Conservation (phyloP, 1,140 invertebrate species). For the Drosophila carrolli region DNA sequence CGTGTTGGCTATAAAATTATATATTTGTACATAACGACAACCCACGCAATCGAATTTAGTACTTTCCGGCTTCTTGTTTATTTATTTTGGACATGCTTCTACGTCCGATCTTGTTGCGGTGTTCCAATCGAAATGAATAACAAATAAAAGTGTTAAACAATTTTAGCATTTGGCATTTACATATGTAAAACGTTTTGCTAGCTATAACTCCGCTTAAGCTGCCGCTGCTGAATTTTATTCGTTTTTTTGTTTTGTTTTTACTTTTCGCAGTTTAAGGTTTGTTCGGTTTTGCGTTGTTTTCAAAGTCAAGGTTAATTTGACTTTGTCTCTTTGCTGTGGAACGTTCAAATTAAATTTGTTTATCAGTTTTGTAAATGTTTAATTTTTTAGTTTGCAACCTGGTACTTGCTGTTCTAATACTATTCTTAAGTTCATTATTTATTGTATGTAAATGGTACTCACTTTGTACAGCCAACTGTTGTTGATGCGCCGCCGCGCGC, state of each 20-base stretch:
- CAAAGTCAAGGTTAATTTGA: slow-evolving; percentile 74
- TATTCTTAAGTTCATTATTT: slow-evolving; percentile 5
- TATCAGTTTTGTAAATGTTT: slow-evolving; percentile 24
- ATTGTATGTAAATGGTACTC: slow-evolving; percentile 74
- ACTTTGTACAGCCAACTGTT: slow-evolving; percentile 87
- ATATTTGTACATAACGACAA: neutral
- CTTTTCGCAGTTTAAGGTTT: slow-evolving; percentile 19
- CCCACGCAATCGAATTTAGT: slow-evolving; percentile 27
- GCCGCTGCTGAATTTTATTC: slow-evolving; percentile 27
- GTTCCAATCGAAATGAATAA: slow-evolving; percentile 27
- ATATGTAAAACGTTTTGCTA: slow-evolving; percentile 67
- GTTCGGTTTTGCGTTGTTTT: slow-evolving; percentile 40
- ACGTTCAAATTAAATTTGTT: slow-evolving; percentile 32
- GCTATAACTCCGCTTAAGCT: slow-evolving; percentile 46
- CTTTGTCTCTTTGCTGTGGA: slow-evolving; percentile 40
- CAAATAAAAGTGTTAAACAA: slow-evolving; percentile 34
- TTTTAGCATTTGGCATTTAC: slow-evolving; percentile 49
- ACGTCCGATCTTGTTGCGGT: slow-evolving; percentile 5
- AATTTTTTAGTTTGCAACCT: slow-evolving; percentile 23
- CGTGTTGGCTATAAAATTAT: neutral
- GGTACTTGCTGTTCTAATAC: slow-evolving; percentile 67
- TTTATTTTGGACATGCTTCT: slow-evolving; percentile 8
- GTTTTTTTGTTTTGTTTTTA: slow-evolving; percentile 48
- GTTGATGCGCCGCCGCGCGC: slow-evolving; percentile 88
- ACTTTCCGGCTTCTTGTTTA: slow-evolving; percentile 19